Evolutionary conservation across 1,140 invertebrate species (phyloP).

Genomic region (Aphaenogaster ashmeadi): DNA sequence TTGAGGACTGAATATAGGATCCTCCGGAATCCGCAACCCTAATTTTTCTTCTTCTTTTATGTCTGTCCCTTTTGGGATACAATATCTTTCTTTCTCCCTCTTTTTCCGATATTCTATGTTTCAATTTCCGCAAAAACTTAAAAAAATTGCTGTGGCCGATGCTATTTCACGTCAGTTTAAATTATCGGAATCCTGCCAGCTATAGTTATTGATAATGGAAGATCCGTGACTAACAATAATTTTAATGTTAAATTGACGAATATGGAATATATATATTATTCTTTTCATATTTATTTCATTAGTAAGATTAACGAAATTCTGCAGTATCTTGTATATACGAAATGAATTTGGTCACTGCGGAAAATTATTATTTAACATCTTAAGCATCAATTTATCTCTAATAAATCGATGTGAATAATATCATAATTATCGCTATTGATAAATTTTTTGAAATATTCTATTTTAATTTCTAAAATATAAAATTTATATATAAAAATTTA

Average conservation of each 20-base stretch:
- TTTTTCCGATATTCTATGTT: background rate
- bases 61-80: background rate
- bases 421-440: background rate
- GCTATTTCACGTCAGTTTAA: constrained; percentile 7
- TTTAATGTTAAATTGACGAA: background rate
- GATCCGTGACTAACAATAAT: background rate
- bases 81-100: background rate
- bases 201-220: constrained; percentile 5
- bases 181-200: background rate
- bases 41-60: constrained; percentile 24
- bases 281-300: background rate
- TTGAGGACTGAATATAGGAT: background rate
- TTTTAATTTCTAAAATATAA: background rate
- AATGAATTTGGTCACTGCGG: background rate
- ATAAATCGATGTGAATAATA: background rate
- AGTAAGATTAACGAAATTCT: background rate
- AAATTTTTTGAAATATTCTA: background rate
- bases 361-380: constrained; percentile 23
- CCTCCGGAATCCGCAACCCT: background rate
- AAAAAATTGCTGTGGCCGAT: background rate
- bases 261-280: background rate
- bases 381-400: background rate
- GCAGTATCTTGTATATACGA: background rate
- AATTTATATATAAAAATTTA: background rate
- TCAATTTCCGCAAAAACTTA: background rate